A percentile compares a stretch with the other conserved stretches of the same genome.
phyloP scores from a whole-genome alignment of 1,140 invertebrate species.

The Diachasma alloeum region DNA sequence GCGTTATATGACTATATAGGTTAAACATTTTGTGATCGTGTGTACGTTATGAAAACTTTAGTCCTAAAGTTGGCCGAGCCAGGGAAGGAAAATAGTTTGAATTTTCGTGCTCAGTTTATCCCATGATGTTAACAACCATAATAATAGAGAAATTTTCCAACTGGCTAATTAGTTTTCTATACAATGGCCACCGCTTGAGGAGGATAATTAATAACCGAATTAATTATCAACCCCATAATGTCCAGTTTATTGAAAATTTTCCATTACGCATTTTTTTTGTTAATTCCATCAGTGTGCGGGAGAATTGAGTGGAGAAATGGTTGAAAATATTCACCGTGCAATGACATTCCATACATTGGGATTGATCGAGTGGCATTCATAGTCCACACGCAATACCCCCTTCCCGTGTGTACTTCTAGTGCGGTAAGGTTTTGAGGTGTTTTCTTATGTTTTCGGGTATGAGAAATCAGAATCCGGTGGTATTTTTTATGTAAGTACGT shows the following conservation, averaged over 20 bases:
- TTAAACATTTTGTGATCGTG: not conserved
- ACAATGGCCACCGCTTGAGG: not conserved
- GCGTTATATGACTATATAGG: not conserved
- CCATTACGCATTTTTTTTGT: too few species aligned
- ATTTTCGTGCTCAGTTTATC: conserved; percentile 27
- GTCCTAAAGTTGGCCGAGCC: conserved; percentile 15
- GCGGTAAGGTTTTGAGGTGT: too few species aligned
- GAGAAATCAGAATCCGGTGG: too few species aligned
- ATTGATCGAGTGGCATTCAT: too few species aligned
- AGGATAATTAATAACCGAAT: not conserved
- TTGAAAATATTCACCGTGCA: too few species aligned
- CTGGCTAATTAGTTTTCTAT: not conserved
- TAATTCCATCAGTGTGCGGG: too few species aligned
- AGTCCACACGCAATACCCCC: too few species aligned
- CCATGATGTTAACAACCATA: not conserved
- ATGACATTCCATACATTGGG: too few species aligned
- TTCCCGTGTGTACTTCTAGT: too few species aligned
- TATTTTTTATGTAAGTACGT: too few species aligned
- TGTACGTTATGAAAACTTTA: conserved; percentile 17
- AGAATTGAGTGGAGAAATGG: too few species aligned
- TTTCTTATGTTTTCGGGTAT: too few species aligned
- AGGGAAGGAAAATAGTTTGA: conserved; percentile 23
- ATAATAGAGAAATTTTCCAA: conserved; percentile 12
- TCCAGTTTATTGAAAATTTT: not conserved
- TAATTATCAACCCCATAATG: not conserved